These are phyloP conservation scores for Leptestheria dahalacensis DNA, from an alignment of 1,140 invertebrate species.

Conservation along the genomic window DNA sequence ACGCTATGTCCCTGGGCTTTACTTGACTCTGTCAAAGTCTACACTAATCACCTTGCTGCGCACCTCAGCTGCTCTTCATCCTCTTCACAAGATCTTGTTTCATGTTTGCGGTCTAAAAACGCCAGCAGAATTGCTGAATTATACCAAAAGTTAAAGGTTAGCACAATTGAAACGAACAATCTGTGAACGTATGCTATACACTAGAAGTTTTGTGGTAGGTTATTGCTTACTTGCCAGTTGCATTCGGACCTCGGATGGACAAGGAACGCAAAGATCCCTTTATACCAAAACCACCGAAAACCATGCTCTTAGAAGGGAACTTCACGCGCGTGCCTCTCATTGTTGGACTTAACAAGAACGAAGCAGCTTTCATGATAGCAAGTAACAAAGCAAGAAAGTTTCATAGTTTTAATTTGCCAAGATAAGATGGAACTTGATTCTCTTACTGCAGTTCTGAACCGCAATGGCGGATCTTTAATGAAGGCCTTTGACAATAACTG, in stretches of 20 bases:
- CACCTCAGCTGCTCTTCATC: conserved; percentile 40
- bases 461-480: neutral
- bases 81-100: conserved; percentile 37
- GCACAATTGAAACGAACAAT: neutral
- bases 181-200: neutral
- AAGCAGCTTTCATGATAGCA: conserved; percentile 32
- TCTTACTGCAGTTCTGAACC: neutral
- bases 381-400: neutral
- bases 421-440: neutral
- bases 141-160: neutral
- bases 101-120: conserved; percentile 41
- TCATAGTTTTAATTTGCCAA: neutral
- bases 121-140: conserved; percentile 18
- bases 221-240: conserved; percentile 7
- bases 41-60: conserved; percentile 43
- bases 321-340: conserved; percentile 47
- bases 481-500: neutral
- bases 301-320: conserved; percentile 38
- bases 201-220: neutral
- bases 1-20: conserved; percentile 60
- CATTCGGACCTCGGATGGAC: conserved; percentile 13
- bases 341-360: conserved; percentile 44
- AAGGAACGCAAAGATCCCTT: conserved; percentile 39
- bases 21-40: conserved; percentile 39
- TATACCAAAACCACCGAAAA: conserved; percentile 40